Evolutionary conservation across 2,113 vertebrate genomes (phyloP), one percentile per base, ranked within the genome.

Genomic region (Sapayoa aenigma): DNA sequence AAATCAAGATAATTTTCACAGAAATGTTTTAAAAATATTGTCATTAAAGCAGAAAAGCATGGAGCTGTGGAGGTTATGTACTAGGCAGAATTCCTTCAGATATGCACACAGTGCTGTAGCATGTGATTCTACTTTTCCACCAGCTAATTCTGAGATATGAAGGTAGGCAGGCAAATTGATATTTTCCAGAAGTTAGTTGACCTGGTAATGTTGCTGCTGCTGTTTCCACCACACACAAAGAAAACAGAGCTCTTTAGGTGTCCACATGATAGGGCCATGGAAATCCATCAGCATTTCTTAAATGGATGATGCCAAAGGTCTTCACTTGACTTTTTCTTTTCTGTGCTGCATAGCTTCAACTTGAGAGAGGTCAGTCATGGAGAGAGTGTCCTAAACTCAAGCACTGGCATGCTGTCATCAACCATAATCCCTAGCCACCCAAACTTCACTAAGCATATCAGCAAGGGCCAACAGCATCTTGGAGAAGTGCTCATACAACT

Each of bases 201-300:
- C 46, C 15, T 0, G 0, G 22, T 20, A 53, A 75, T 6, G 23
- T 47, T 56, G 42, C 28, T 52, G 2, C 10, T 23, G 12, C n/a
- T 76, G 6, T 55, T 93, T 88, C 56, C 39, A n/a, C 11, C 35
- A 67, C 56, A 65, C 6, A 39, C 7, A 23, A 60, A 50, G 62
- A 88, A 83, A 72, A 2, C 7, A 39, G 18, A 76, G 13, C 6
- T 75, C 23, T 37, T 82, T 30, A 49, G 11, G 11, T 24, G 11
- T 18, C 53, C 16, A 30, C 4, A 4, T 41, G 5, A 11, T 0
- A 60, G 17, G 9, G 3, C 15, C 12, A 8, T 3, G 15, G 52
- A 85, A 79, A 55, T 79, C 50, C 14, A 27, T 1, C 0, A 0
- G 12, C 9, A 33, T 79, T 50, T 75, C 47, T 78, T 55, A 42